Conservation (phyloP, 2,113 vertebrate species). For the Gasterosteus nipponicus region DNA sequence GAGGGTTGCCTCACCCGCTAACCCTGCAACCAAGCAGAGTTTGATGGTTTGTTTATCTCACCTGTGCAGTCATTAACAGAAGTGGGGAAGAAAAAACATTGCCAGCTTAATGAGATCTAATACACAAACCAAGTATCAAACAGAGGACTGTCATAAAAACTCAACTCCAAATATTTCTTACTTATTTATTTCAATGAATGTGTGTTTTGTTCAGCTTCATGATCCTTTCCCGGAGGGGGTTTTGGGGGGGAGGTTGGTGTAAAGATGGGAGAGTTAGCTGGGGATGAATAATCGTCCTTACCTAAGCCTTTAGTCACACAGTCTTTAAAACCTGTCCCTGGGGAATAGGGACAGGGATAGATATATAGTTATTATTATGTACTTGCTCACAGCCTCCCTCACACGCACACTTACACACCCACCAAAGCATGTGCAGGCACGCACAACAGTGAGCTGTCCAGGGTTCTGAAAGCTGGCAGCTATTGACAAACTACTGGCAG, state of each 20-base stretch:
- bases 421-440: slow-evolving; percentile 1
- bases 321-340: slow-evolving; percentile 69
- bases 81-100: slow-evolving; percentile 3
- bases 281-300: slow-evolving; percentile 69
- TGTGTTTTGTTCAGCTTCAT: slow-evolving; percentile 24
- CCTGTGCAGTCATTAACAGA: slow-evolving; percentile 37
- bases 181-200: not conserved
- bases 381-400: slow-evolving; percentile 42
- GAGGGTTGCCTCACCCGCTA: slow-evolving; percentile 29
- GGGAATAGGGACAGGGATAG: slow-evolving; percentile 58
- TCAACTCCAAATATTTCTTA: slow-evolving; percentile 1
- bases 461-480: slow-evolving; percentile 47
- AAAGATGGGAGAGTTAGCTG: slow-evolving; percentile 55
- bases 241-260: slow-evolving; percentile 16
- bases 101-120: slow-evolving; percentile 8
- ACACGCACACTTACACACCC: not conserved
- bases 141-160: not conserved
- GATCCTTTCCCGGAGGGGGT: slow-evolving; percentile 30
- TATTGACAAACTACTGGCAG: not conserved
- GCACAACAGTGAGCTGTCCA: slow-evolving; percentile 51
- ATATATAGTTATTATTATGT: slow-evolving; percentile 75
- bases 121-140: slow-evolving; percentile 3
- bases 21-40: slow-evolving; percentile 18
- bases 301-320: slow-evolving; percentile 71
- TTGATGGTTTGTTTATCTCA: slow-evolving; percentile 42